Percentiles rank a stretch among this genome's conserved stretches.
phyloP scores from a whole-genome alignment of 2,797 vertebrate species.

The Mus spretus region DNA sequence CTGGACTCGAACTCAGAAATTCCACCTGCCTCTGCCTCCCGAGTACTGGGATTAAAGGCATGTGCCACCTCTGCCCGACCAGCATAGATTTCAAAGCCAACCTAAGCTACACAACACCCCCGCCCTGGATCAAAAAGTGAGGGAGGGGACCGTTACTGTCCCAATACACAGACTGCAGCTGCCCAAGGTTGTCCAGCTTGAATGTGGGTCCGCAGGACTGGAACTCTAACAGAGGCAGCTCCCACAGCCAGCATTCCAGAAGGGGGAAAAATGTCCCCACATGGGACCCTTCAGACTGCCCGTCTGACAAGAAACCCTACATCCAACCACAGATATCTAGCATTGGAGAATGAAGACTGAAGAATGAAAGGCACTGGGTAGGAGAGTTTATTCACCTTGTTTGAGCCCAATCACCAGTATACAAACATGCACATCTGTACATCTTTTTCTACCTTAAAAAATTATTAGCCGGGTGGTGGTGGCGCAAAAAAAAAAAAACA shows the following conservation, averaged over 20 bases:
- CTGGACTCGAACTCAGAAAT: too few relatives aligned
- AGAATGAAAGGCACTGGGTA: not conserved
- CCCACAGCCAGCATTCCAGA: not conserved
- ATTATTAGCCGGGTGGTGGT: not conserved
- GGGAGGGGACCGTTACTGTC: not conserved
- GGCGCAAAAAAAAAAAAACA: too few relatives aligned
- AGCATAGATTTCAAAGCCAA: not conserved
- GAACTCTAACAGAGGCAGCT: not conserved
- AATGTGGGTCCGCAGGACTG: not conserved
- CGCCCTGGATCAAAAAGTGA: not conserved
- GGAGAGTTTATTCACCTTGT: not conserved
- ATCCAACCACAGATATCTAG: not conserved
- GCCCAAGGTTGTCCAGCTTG: not conserved
- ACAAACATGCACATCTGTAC: not conserved
- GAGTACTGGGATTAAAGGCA: too few relatives aligned
- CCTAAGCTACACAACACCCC: not conserved
- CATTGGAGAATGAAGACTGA: fast-evolving
- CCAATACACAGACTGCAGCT: not conserved
- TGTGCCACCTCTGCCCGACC: too few relatives aligned
- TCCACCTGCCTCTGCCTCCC: too few relatives aligned
- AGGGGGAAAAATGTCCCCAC: not conserved
- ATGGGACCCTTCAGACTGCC: not conserved
- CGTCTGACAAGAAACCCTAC: not conserved
- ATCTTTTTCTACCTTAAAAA: not conserved
- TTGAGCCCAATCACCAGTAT: not conserved